These are phyloP conservation scores for Eupithecia dodoneata DNA, from an alignment of 2,888 invertebrate species.

Conservation along the genomic window DNA sequence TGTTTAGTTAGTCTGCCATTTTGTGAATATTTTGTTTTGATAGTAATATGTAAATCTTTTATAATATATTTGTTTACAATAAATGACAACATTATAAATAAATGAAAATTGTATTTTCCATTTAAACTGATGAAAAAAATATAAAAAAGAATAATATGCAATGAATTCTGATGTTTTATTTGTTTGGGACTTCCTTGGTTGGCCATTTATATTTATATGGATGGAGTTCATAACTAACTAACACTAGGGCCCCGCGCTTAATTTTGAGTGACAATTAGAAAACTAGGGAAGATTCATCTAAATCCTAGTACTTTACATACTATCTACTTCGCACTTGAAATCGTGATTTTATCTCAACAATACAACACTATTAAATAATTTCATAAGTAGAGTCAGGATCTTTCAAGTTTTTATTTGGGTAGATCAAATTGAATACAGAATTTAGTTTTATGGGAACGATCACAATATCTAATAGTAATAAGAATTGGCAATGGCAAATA, in stretches of 20 bases:
- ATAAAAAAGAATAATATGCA: constrained; percentile 85
- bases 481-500: too few relatives aligned
- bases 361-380: too few relatives aligned
- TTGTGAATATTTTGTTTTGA: constrained; percentile 85
- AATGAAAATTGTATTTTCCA: constrained; percentile 84
- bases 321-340: too few relatives aligned
- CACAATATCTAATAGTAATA: too few relatives aligned
- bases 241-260: background rate
- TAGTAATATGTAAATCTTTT: constrained; percentile 85
- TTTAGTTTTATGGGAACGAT: too few relatives aligned
- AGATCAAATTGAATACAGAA: too few relatives aligned
- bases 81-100: constrained; percentile 85
- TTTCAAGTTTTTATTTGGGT: too few relatives aligned
- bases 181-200: constrained; percentile 29
- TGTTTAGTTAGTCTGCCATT: constrained; percentile 85
- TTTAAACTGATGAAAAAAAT: constrained; percentile 84
- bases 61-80: constrained; percentile 85
- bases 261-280: too few relatives aligned
- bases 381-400: too few relatives aligned
- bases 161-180: constrained; percentile 80
- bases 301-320: too few relatives aligned
- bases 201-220: background rate
- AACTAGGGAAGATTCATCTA: too few relatives aligned
- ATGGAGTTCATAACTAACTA: background rate
- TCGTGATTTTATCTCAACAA: too few relatives aligned